Evolutionary conservation across 2,113 vertebrate species (phyloP).

Genomic region (Corapipo altera): DNA sequence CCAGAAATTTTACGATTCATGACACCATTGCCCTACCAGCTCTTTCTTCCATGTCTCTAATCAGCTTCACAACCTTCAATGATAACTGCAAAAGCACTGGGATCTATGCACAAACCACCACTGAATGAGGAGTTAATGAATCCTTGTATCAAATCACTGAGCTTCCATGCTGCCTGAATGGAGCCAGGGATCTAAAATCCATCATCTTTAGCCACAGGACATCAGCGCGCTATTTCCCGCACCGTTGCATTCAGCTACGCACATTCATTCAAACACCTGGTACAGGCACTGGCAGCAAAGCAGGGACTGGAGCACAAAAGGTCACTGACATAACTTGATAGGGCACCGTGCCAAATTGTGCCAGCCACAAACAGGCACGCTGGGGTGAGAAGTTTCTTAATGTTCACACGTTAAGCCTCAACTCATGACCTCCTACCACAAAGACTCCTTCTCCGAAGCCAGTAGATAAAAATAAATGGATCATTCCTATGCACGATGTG

Average conservation of each 20-base stretch:
- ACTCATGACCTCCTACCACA: background rate
- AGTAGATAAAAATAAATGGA: background rate
- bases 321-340: background rate
- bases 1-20: background rate
- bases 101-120: background rate
- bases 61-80: slow-evolving; percentile 31
- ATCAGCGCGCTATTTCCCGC: slow-evolving; percentile 37
- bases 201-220: slow-evolving; percentile 65
- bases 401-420: background rate
- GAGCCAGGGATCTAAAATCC: slow-evolving; percentile 49
- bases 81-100: background rate
- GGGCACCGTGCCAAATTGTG: background rate
- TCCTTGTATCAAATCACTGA: slow-evolving; percentile 21
- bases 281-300: background rate
- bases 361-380: background rate
- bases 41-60: slow-evolving; percentile 6
- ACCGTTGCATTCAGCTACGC: background rate
- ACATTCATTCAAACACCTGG: background rate
- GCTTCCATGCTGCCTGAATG: background rate
- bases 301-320: background rate
- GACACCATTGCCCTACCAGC: background rate
- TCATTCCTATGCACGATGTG: background rate
- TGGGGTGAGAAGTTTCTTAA: background rate
- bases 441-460: background rate
- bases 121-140: slow-evolving; percentile 58